These are phyloP conservation scores for Nomada ruficornis DNA, from an alignment of 2,888 invertebrate genomes.

Conservation along the genomic window DNA sequence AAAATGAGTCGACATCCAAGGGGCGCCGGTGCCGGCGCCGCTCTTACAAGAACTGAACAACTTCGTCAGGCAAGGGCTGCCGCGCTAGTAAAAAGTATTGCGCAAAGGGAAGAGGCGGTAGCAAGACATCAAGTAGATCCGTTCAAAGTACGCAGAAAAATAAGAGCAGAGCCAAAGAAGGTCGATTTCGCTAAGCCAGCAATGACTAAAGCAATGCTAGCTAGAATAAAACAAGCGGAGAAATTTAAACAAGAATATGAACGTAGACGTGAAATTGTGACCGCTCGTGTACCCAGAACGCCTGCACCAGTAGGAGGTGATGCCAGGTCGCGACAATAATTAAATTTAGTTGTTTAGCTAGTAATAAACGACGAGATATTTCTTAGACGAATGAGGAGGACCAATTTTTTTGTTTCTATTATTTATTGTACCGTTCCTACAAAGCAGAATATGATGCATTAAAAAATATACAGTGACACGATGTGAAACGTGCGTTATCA, in stretches of 20 bases:
- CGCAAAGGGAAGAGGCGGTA: conserved; percentile 33
- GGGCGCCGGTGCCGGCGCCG: not conserved
- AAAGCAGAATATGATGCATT: not conserved
- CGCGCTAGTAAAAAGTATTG: conserved; percentile 60
- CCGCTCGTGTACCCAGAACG: conserved; percentile 56
- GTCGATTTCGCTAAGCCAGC: conserved; percentile 73
- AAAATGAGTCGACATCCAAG: conserved; percentile 43
- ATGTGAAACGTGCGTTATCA: not conserved
- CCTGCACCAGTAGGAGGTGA: conserved; percentile 72
- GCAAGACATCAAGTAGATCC: conserved; percentile 31
- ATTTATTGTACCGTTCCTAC: not conserved
- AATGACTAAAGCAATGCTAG: conserved; percentile 78
- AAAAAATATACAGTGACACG: not conserved
- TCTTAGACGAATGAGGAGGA: not conserved
- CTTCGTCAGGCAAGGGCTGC: conserved; percentile 72
- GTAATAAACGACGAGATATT: not conserved
- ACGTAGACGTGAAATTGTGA: conserved; percentile 42
- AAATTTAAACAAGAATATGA: conserved; percentile 66
- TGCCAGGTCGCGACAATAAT: conserved; percentile 59
- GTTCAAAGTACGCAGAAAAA: conserved; percentile 29
- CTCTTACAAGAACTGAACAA: conserved; percentile 70
- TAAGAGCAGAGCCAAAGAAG: conserved; percentile 69
- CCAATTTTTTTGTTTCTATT: not conserved
- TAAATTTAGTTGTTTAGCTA: conserved; percentile 18
- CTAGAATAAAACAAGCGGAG: conserved; percentile 73